Base-by-base conservation (phyloP, 2,797 vertebrate genomes). In the Remorina albescens region DNA sequence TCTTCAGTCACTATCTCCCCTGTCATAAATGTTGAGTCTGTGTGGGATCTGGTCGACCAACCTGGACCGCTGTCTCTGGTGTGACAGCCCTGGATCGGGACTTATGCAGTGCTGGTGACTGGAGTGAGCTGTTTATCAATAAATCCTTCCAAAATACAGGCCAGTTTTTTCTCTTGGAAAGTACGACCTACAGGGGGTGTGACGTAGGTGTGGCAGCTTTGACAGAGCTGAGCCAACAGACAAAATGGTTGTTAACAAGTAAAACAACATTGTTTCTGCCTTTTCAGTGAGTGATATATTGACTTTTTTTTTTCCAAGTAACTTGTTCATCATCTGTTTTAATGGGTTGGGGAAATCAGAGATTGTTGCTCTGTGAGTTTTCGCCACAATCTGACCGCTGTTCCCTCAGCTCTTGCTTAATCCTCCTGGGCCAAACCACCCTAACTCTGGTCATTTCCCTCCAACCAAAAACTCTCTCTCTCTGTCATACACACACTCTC, bases 351-450 rank as follows among this genome's bases (percentile, higher is more conserved):
- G 62, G 51, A 76, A 74, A 67, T 32, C 6, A 56, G 30, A 64
- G 55, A 69, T 59, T 65, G 26, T 71, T 67, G 19, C 18, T 55
- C 30, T 0, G 50, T 58, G 50, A 72, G 59, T 76, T 80, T 82
- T 75, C 21, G 74, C 23, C 34, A 58, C 62, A 81, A 58, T 84
- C 73, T 87, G 58, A 70, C 1, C 64, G 73, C 57, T 80, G 80
- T 71, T 85, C 34, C 51, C 64, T 44, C 67, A 44, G 54, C 44
- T 77, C 64, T 62, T 63, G 64, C 63, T 67, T 66, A 71, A 88
- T 88, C 82, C 83, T 84, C 80, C 34, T 0, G 15, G 50, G 68
- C 49, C 60, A 74, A 70, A 78, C 44, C 78, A 71, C 86, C 85
- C 21, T 74, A 53, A 50, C 28, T 39, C 60, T 65, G 62, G 55